Percentiles rank a stretch among this genome's conserved stretches.
These are phyloP conservation scores for Coluber constrictor DNA, from an alignment of 2,797 vertebrate genomes.

Conservation along the genomic window DNA sequence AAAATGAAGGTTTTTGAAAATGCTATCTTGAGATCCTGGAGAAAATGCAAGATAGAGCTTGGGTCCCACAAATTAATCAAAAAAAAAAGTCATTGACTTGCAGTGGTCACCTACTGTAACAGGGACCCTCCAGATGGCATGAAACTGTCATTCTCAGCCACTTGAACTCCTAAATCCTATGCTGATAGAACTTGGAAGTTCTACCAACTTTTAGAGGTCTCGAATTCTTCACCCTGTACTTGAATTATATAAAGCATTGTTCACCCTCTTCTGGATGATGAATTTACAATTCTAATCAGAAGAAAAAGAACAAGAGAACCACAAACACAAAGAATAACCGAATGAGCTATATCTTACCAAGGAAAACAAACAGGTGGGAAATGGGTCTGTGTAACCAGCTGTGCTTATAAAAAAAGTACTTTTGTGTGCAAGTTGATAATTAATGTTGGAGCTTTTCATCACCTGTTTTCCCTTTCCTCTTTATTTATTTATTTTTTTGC, in stretches of 20 bases:
- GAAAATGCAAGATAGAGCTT: not conserved
- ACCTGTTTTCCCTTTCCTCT: not conserved
- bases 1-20: not conserved
- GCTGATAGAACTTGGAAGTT: not conserved
- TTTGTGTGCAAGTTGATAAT: not conserved
- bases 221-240: not conserved
- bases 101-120: not conserved
- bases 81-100: not conserved
- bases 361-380: not conserved
- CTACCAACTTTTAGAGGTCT: not conserved
- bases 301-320: not conserved
- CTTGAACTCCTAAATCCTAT: not conserved
- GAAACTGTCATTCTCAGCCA: not conserved
- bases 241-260: not conserved
- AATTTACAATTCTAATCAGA: not conserved
- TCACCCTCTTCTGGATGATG: not conserved
- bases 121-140: not conserved
- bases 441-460: not conserved
- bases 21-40: not conserved
- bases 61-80: not conserved
- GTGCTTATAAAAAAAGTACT: not conserved
- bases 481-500: not conserved
- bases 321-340: not conserved
- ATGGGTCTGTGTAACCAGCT: not conserved
- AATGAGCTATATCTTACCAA: not conserved